phyloP scores from a whole-genome alignment of 2,797 vertebrate genomes.

The Psittacula derbiana region DNA sequence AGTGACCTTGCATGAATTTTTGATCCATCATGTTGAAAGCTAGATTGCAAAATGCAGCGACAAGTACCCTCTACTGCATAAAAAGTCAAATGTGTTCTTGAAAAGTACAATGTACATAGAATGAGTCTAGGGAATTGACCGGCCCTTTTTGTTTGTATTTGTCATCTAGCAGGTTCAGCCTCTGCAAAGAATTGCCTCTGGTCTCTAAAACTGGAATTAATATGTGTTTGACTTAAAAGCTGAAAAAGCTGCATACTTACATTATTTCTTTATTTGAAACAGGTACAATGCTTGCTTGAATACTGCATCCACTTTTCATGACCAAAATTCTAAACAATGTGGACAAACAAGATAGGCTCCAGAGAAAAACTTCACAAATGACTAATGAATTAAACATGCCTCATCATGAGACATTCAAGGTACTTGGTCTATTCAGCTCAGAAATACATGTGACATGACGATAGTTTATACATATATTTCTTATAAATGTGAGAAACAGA shows the following conservation, averaged over 20 bases:
- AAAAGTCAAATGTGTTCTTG: conserved; percentile 41
- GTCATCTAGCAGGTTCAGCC: not conserved
- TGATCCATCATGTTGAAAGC: conserved; percentile 43
- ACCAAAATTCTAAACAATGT: not conserved
- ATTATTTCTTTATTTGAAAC: not conserved
- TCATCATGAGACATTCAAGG: not conserved
- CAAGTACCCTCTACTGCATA: conserved; percentile 21
- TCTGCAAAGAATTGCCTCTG: not conserved
- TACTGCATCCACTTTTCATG: not conserved
- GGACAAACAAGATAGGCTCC: not conserved
- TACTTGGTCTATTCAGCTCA: not conserved
- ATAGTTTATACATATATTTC: not conserved
- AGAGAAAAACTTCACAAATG: not conserved
- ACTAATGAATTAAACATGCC: not conserved
- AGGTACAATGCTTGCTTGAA: not conserved
- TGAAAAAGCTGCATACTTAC: not conserved
- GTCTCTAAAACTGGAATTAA: not conserved
- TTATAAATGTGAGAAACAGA: not conserved
- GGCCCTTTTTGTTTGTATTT: not conserved
- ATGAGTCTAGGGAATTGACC: not conserved
- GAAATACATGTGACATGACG: not conserved
- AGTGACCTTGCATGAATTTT: conserved; percentile 52
- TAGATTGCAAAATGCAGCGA: conserved; percentile 16
- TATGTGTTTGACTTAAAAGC: not conserved
- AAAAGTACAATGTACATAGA: not conserved